These are phyloP conservation scores for Thecocarcelia acutangulata DNA, from an alignment of 2,888 invertebrate genomes.

Conservation along the genomic window DNA sequence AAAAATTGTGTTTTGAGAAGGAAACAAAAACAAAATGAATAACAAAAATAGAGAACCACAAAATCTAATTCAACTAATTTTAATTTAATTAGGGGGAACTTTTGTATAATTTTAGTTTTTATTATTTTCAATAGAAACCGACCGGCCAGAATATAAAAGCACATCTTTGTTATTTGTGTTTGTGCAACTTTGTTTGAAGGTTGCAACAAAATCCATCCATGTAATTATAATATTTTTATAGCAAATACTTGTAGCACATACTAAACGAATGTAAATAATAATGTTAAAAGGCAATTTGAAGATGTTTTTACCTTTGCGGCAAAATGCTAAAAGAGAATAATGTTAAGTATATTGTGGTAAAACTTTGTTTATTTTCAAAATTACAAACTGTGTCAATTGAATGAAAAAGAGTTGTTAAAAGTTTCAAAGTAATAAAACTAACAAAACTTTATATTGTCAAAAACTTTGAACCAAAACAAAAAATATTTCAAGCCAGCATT, in stretches of 20 bases:
- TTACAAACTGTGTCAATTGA: conserved; percentile 29
- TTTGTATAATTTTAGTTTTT: conserved; percentile 4
- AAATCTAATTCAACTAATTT: conserved; percentile 47
- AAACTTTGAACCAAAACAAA: conserved; percentile 12
- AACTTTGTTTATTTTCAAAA: conserved; percentile 28
- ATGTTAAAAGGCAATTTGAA: conserved; percentile 27
- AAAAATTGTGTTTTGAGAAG: neutral
- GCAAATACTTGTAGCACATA: conserved; percentile 8
- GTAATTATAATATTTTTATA: conserved; percentile 46
- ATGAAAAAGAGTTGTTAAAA: neutral
- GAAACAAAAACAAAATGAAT: neutral
- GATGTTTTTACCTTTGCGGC: conserved; percentile 7
- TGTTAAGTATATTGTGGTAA: conserved; percentile 1
- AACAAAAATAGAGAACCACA: conserved; percentile 20
- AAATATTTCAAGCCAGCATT: too few relatives aligned
- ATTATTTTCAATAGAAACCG: neutral
- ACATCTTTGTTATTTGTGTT: conserved; percentile 42
- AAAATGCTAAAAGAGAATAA: neutral
- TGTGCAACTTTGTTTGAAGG: conserved; percentile 60
- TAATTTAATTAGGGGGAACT: conserved; percentile 50
- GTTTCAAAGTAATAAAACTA: neutral
- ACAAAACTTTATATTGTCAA: conserved; percentile 22
- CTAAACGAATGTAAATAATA: conserved; percentile 2
- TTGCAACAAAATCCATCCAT: conserved; percentile 33
- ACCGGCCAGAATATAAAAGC: conserved; percentile 40